These are phyloP conservation scores for Poecile atricapillus DNA, from an alignment of 2,113 vertebrate species.

Conservation along the genomic window DNA sequence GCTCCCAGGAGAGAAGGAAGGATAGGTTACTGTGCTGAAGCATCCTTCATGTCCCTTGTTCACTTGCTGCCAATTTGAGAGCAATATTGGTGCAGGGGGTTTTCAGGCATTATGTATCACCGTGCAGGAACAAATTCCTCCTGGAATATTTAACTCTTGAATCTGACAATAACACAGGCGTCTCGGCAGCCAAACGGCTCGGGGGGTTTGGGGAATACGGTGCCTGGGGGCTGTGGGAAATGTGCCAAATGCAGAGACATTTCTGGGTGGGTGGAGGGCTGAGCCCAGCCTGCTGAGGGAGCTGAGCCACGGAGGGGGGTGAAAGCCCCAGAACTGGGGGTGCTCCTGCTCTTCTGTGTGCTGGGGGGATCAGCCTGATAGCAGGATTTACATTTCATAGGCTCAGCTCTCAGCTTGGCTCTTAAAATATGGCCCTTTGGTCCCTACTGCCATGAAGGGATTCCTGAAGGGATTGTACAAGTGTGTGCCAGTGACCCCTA, in stretches of 20 bases:
- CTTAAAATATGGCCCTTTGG: neutral
- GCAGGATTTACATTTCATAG: neutral
- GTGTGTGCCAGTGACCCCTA: neutral
- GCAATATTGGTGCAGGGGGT: constrained; percentile 95
- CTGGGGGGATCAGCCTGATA: neutral
- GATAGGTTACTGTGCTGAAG: constrained; percentile 98
- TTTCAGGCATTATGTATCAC: constrained; percentile 92
- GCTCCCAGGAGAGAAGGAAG: constrained; percentile 96
- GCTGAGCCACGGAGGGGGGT: neutral
- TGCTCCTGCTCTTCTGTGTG: neutral
- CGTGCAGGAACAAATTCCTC: constrained; percentile 94
- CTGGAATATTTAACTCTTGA: constrained; percentile 96
- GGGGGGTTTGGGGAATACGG: constrained; percentile 60
- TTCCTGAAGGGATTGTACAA: neutral
- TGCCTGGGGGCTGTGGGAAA: neutral
- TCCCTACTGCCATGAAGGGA: neutral
- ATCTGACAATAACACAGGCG: constrained; percentile 83
- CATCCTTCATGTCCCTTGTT: constrained; percentile 99
- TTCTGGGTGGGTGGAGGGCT: neutral
- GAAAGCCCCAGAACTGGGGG: neutral
- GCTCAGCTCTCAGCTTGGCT: neutral
- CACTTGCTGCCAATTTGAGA: constrained; percentile 99
- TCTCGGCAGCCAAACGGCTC: constrained; percentile 74
- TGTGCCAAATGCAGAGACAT: neutral
- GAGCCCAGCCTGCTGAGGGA: constrained; percentile 1